Evolutionary conservation across 2,888 invertebrate species (phyloP), one percentile per base, ranked within the genome.

Genomic region (Sepiola atlantica): DNA sequence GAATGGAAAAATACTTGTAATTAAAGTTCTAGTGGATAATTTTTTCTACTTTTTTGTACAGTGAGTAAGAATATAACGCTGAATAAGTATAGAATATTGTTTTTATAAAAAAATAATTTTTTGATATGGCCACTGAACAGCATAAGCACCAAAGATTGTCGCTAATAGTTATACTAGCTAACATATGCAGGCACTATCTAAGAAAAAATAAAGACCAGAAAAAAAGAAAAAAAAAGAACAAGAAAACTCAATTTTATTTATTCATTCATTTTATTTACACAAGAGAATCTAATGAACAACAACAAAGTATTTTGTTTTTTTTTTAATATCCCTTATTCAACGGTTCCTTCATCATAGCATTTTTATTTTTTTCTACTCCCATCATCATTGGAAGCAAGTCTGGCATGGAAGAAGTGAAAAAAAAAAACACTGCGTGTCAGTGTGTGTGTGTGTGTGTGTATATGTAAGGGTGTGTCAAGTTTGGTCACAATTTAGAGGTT

Each of bases 231-330:
- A n/a, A 18, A n/a, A 77, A 77, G 21, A 61, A 61, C 16, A 77
- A 77, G 32, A 77, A 16, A n/a, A n/a, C n/a, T 77, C 32, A n/a
- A 45, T 45, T 77, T 77, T 57, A 57, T 57, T 57, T 77, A 77
- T 77, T 77, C 77, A 77, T n/a, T 77, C 32, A 77, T 77, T 77
- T 77, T 77, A 77, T 77, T 77, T 77, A 77, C 77, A 77, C 77
- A 77, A 77, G 77, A 77, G 77, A 77, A 77, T 77, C 77, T 77
- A 77, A 77, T 77, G 77, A 77, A 77, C 77, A 77, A 77, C 77
- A 77, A 77, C 77, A 77, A 77, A 77, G 77, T 77, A 77, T 77
- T 77, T 77, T 77, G n/a, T n/a, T 77, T 77, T 77, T 77, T n/a
- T n/a, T n/a, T n/a, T n/a, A 77, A 77, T 77, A n/a, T 77, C n/a